Evolutionary conservation across 2,888 invertebrate species (phyloP).

Genomic region (Folsomia candida): DNA sequence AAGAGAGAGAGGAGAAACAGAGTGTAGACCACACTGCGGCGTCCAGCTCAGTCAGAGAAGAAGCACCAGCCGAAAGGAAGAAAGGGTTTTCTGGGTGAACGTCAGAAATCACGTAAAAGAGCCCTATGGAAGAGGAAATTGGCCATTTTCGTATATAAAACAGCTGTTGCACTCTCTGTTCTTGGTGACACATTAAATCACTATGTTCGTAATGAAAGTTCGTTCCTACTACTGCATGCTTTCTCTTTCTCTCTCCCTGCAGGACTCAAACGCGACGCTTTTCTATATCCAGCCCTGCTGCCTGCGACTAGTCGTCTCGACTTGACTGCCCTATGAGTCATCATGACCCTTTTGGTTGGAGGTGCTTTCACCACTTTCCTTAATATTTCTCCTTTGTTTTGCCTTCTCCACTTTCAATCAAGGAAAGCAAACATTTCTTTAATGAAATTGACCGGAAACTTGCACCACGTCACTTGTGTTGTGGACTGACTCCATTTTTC

Average conservation of each 20-base stretch:
- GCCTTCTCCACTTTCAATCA: conserved; percentile 47
- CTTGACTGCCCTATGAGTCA: background rate
- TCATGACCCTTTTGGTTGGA: background rate
- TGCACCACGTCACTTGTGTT: conserved; percentile 26
- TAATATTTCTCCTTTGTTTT: conserved; percentile 22
- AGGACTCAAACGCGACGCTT: background rate
- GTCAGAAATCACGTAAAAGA: conserved; percentile 35
- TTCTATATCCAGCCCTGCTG: background rate
- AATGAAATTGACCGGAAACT: conserved; percentile 50
- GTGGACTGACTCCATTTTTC: background rate
- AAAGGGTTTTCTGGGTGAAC: conserved; percentile 15
- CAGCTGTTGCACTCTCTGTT: conserved; percentile 51
- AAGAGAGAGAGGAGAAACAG: too few species aligned
- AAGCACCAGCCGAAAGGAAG: too few species aligned
- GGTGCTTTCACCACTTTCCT: background rate
- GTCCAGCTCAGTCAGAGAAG: too few species aligned
- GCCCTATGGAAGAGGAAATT: conserved; percentile 43
- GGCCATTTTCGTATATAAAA: conserved; percentile 51
- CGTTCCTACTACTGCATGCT: conserved; percentile 11
- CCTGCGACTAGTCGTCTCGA: background rate
- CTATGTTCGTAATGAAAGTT: conserved; percentile 50
- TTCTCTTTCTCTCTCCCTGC: background rate
- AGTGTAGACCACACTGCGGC: too few species aligned
- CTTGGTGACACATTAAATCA: conserved; percentile 51
- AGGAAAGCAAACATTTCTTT: conserved; percentile 49